Conservation (phyloP, 2,797 vertebrate genomes). For the Gouania willdenowi region DNA sequence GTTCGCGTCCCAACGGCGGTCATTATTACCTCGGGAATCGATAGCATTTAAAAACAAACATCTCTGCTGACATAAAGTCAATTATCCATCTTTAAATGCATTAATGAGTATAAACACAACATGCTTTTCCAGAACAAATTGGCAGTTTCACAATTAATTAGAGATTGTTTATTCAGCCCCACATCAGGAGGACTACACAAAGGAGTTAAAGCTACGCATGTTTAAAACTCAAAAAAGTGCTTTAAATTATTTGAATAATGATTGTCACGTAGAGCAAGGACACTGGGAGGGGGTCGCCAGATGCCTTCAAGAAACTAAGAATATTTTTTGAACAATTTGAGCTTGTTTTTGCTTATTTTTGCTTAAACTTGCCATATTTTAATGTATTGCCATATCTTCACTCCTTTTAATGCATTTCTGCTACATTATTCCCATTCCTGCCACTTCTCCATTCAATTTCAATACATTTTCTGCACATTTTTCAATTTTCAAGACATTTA, state of each 20-base stretch:
- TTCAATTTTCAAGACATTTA: no score
- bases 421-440: no score
- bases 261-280: not conserved
- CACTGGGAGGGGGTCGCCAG: no score
- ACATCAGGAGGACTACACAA: slow-evolving; percentile 11
- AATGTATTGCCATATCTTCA: no score
- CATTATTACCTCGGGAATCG: slow-evolving; percentile 55
- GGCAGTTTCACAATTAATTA: slow-evolving; percentile 58
- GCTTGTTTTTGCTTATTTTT: no score
- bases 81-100: slow-evolving; percentile 45
- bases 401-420: no score
- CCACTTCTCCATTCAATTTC: no score
- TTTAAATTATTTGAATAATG: not conserved
- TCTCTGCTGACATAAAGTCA: slow-evolving; percentile 49
- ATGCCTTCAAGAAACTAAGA: no score
- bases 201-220: slow-evolving; percentile 1
- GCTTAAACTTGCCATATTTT: no score
- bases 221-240: not conserved
- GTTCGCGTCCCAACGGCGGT: slow-evolving; percentile 31
- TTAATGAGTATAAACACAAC: slow-evolving; percentile 56
- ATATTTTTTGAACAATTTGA: no score
- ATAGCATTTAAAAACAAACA: slow-evolving; percentile 65
- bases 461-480: no score
- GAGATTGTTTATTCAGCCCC: slow-evolving; percentile 12
- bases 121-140: slow-evolving; percentile 29